A percentile compares a stretch with the other conserved stretches of the same genome.
These are phyloP conservation scores for Pachycephala philippinensis DNA, from an alignment of 2,113 vertebrate genomes.

Conservation along the genomic window DNA sequence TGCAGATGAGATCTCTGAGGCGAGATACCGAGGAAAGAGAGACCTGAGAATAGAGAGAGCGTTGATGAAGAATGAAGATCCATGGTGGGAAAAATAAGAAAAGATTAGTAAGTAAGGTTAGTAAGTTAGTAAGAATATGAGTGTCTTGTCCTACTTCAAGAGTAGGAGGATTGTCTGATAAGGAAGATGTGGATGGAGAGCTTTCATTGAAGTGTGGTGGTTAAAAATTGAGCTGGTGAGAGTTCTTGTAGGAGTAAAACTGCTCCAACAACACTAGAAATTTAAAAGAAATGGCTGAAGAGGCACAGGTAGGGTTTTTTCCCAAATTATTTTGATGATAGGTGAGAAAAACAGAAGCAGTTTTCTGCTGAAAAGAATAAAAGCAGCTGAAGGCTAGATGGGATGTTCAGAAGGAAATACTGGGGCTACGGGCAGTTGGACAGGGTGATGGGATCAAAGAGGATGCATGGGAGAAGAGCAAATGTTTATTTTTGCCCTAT, in stretches of 20 bases:
- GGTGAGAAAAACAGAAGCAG: background rate
- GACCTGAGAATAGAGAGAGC: background rate
- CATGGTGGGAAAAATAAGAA: background rate
- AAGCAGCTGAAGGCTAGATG: background rate
- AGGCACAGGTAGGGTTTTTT: background rate
- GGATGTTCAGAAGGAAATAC: background rate
- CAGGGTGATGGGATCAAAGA: background rate
- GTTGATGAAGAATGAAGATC: background rate
- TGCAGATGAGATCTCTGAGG: background rate
- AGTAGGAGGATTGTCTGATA: background rate
- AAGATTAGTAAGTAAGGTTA: background rate
- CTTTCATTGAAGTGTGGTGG: background rate
- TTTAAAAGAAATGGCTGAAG: background rate
- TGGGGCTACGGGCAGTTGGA: rapidly evolving
- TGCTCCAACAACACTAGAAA: background rate
- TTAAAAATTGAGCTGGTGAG: background rate
- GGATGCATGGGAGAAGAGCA: background rate
- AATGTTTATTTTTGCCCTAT: background rate
- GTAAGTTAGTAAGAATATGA: background rate
- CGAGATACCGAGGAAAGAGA: background rate
- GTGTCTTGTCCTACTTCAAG: background rate
- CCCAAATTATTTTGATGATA: background rate
- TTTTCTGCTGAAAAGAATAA: background rate
- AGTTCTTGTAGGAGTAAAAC: background rate
- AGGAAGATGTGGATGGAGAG: background rate